Base-by-base conservation (phyloP, 2,888 invertebrate genomes). In the Torymus auratus region DNA sequence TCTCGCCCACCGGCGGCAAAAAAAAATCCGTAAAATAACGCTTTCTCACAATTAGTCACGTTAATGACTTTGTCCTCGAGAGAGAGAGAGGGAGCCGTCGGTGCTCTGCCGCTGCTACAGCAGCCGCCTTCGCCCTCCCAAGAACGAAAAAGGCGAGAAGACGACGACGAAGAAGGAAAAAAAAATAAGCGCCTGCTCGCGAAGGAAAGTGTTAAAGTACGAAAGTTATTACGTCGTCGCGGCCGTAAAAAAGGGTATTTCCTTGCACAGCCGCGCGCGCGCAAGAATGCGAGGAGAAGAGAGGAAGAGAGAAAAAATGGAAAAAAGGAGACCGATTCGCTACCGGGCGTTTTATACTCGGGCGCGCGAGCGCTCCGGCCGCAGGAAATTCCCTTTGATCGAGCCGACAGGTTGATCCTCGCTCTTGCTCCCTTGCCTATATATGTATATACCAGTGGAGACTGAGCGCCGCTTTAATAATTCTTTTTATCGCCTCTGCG, bases 401-500 rank as follows among this genome's bases (percentile, higher is more conserved):
- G 78, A 55, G 74, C 75, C 80, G 82, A 83, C 80, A 82, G 80
- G 79, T 83, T 85, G 84, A 84, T 83, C 80, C 81, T 69, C 15
- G 76, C 7, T 41, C 7, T n/a, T n/a, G 41, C 41, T 41, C 7
- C 41, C 41, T 41, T 7, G 41, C 41, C 7, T 41, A 7, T 41
- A 10, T 41, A 41, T 7, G 1, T 41, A 28, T 28, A 28, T 28
- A 52, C 13, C 61, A 14, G 50, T 65, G 61, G 58, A 83, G 84
- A 84, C 82, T 75, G 41, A 41, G 41, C 41, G 41, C 41, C 41
- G 84, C 83, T 86, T 88, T 85, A 87, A 88, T 88, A 86, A 88
- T 88, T 88, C 86, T 87, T 88, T 88, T 86, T 88, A 87, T 84
- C 84, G 77, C 82, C 82, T 70, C 12, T 14, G 60, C 5, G 13